Evolutionary conservation across 2,888 invertebrate species (phyloP).

Genomic region (Diarsia rubi): DNA sequence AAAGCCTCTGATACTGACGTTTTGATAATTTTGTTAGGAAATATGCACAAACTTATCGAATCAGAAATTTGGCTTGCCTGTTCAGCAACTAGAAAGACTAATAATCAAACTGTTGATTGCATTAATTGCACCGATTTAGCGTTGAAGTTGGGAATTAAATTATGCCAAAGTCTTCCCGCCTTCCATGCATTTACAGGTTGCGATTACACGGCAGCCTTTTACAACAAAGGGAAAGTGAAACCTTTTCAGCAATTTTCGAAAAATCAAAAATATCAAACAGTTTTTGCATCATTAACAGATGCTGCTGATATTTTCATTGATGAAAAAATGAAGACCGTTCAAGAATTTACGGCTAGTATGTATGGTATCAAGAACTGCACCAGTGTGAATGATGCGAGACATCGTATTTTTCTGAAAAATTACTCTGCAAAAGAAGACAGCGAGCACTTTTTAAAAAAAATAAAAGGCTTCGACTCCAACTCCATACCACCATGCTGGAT

Average conservation of each 20-base stretch:
- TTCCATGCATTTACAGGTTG: slow-evolving; percentile 2
- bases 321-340: background rate
- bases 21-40: too few relatives aligned
- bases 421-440: too few relatives aligned
- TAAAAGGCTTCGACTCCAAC: too few relatives aligned
- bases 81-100: too few relatives aligned
- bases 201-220: background rate
- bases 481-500: too few relatives aligned
- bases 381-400: too few relatives aligned
- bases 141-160: background rate
- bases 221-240: background rate
- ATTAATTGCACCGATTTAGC: slow-evolving; percentile 12
- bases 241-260: background rate
- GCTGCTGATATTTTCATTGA: background rate
- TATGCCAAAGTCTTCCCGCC: slow-evolving; percentile 20
- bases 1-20: too few relatives aligned
- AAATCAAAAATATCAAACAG: background rate
- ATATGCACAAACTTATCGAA: too few relatives aligned
- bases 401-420: too few relatives aligned
- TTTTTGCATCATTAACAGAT: background rate
- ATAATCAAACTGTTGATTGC: too few relatives aligned
- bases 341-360: background rate
- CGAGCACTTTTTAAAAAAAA: too few relatives aligned
- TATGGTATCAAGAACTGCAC: background rate
- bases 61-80: too few relatives aligned